Evolutionary conservation across 2,113 vertebrate genomes (phyloP), one percentile per base, ranked within the genome.

Genomic region (Calypte anna): DNA sequence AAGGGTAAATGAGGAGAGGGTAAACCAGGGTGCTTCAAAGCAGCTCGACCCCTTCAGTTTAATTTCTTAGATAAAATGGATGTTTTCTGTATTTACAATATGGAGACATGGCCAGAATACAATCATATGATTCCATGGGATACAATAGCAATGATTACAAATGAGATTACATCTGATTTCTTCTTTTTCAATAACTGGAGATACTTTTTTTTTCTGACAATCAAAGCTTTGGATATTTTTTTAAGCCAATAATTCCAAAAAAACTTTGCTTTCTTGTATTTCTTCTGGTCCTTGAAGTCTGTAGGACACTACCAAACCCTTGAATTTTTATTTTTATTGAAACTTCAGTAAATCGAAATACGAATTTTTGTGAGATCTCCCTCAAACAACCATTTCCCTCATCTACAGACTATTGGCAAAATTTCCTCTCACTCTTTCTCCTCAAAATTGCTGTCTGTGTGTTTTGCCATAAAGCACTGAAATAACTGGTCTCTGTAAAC

Each of bases 331-430:
- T 62, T 53, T 68, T 64, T 8, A 30, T 91, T 5, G 1, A 77
- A 31, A 6, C 21, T 86, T 53, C 53, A 81, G 30, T 54, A 58
- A 73, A 79, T 3, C 40, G 28, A 79, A 86, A 79, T 12, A 63
- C 4, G 25, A 6, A 40, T 48, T 70, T 91, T 58, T 83, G 48
- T 76, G 25, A 88, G 13, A 63, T 54, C 6, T 64, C 15, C 48
- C 84, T 31, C 31, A 59, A 89, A 76, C 18, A 64, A 30, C 16
- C 12, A 30, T 55, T 76, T 46, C 44, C 82, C 27, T 85, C 53
- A 93, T 63, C 91, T 89, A 68, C 50, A 88, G 62, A 82, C 53
- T 93, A 55, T 86, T 91, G 83, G 82, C 51, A 70, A 86, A 90
- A 92, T 86, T 82, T 91, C 86, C 68, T 88, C n/a, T 90, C 21